Evolutionary conservation across 2,888 invertebrate genomes (phyloP).

Genomic region (Labia minor): DNA sequence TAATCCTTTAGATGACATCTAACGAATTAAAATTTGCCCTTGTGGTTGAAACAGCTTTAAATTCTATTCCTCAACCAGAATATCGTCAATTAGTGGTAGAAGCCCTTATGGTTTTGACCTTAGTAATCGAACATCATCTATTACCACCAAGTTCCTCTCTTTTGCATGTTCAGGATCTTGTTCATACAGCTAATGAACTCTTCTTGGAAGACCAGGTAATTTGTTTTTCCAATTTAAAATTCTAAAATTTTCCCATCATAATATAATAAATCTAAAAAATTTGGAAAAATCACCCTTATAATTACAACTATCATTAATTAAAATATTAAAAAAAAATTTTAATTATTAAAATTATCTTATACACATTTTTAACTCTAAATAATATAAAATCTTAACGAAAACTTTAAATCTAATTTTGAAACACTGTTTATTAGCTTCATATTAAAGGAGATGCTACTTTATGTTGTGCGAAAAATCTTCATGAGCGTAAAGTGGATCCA

Average conservation of each 20-base stretch:
- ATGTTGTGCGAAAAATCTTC: slow-evolving; percentile 76
- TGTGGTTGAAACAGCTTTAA: slow-evolving; percentile 92
- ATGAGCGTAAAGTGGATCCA: slow-evolving; percentile 46
- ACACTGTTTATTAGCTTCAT: slow-evolving; percentile 50
- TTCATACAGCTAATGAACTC: slow-evolving; percentile 86
- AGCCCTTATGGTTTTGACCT: slow-evolving; percentile 88
- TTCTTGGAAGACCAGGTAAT: slow-evolving; percentile 90
- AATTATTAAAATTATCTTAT: too few species aligned
- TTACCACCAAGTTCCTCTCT: slow-evolving; percentile 57
- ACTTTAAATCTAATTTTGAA: too few species aligned
- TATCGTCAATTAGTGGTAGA: slow-evolving; percentile 95
- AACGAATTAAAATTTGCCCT: slow-evolving; percentile 97
- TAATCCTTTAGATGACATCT: slow-evolving; percentile 71
- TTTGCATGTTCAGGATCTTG: slow-evolving; percentile 81
- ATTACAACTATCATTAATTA: too few species aligned
- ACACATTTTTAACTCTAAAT: too few species aligned
- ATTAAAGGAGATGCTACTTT: slow-evolving; percentile 84
- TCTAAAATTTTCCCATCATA: slow-evolving; percentile 19
- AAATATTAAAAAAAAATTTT: too few species aligned
- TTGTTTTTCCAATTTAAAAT: too few species aligned
- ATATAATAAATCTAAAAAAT: not conserved
- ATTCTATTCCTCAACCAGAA: slow-evolving; percentile 95
- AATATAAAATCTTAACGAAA: too few species aligned
- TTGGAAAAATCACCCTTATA: too few species aligned
- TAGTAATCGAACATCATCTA: slow-evolving; percentile 79